Conservation (phyloP, 2,797 vertebrate species). For the Tragopan temminckii region DNA sequence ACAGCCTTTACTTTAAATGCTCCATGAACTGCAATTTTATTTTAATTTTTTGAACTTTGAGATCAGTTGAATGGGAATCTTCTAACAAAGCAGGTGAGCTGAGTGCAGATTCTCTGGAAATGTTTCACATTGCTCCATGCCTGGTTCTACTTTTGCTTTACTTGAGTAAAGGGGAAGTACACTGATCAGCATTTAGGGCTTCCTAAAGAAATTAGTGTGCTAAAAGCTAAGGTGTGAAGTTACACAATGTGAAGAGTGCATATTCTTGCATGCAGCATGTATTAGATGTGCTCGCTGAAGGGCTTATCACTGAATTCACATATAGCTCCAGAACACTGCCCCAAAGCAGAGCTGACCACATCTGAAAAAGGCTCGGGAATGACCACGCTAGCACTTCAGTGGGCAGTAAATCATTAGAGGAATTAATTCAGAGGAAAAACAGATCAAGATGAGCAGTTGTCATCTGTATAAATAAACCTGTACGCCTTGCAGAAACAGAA, state of each 20-base stretch:
- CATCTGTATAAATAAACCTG: not conserved
- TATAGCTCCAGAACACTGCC: not conserved
- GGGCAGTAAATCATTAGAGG: not conserved
- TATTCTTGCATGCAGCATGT: not conserved
- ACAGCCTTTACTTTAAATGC: slow-evolving; percentile 2
- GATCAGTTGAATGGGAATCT: not conserved
- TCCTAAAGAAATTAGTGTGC: not conserved
- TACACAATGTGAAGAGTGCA: not conserved
- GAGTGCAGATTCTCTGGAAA: not conserved
- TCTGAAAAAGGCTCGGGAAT: not conserved
- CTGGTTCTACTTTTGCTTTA: not conserved
- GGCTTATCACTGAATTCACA: not conserved
- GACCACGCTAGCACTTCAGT: not conserved
- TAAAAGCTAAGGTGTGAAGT: not conserved
- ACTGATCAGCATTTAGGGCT: not conserved
- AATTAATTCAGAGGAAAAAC: not conserved
- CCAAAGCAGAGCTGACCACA: rapidly evolving
- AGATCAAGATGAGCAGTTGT: not conserved
- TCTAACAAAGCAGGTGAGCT: not conserved
- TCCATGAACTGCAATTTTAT: not conserved
- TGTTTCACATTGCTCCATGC: not conserved
- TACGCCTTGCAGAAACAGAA: not conserved
- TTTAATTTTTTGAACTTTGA: not conserved
- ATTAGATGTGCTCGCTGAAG: not conserved
- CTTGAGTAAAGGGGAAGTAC: not conserved